These are phyloP conservation scores for Palaemon carinicauda DNA, from an alignment of 1,140 invertebrate genomes.

Conservation along the genomic window DNA sequence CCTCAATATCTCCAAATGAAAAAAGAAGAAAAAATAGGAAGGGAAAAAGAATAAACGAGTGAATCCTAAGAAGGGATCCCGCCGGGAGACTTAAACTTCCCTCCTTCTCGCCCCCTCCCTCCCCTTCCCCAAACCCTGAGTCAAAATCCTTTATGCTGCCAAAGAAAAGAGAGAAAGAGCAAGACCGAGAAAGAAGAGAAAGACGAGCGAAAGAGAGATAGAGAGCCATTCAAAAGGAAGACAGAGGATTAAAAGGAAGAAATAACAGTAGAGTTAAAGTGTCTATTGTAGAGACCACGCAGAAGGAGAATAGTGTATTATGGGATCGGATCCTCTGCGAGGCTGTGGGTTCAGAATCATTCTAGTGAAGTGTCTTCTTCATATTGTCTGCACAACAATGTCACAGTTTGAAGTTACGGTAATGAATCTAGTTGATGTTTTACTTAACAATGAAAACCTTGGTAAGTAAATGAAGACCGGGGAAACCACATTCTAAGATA, in stretches of 20 bases:
- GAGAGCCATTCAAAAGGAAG: conserved; percentile 45
- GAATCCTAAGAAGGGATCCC: background rate
- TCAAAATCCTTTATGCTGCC: conserved; percentile 30
- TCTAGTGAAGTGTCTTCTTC: background rate
- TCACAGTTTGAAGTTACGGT: too few relatives aligned
- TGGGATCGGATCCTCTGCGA: background rate
- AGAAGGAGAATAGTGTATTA: conserved; percentile 46
- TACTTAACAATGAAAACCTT: too few relatives aligned
- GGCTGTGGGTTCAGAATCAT: background rate
- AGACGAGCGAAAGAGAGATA: conserved; percentile 7
- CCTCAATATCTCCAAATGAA: background rate
- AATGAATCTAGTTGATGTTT: too few relatives aligned
- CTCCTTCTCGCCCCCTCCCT: background rate
- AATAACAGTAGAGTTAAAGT: conserved; percentile 51
- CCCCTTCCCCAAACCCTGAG: conserved; percentile 12
- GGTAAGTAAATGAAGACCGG: too few relatives aligned
- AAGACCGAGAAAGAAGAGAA: background rate
- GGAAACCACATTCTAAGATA: too few relatives aligned
- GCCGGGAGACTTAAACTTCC: background rate
- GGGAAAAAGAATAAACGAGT: background rate
- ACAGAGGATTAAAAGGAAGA: conserved; percentile 40
- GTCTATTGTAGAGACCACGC: conserved; percentile 29
- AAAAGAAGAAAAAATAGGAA: background rate
- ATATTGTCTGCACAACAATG: background rate
- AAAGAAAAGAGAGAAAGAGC: conserved; percentile 17